Evolutionary conservation across 2,113 vertebrate species (phyloP).

Genomic region (Thalassoma bifasciatum): DNA sequence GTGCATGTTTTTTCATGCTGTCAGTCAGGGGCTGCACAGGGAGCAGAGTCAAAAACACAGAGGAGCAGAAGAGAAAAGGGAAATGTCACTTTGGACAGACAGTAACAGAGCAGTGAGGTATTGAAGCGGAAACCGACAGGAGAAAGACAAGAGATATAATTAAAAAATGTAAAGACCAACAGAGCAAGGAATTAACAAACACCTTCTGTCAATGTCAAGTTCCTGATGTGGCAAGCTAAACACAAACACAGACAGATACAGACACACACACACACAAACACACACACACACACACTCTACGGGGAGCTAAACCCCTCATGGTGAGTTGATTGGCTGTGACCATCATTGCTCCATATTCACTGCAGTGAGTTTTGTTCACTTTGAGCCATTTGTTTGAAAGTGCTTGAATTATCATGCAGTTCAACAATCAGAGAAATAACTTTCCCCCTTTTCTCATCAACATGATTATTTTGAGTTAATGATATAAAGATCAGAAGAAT

Average conservation of each 20-base stretch:
- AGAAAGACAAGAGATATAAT: constrained; percentile 17
- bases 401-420: background rate
- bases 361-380: background rate
- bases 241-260: too few relatives aligned
- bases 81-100: constrained; percentile 22
- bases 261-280: too few relatives aligned
- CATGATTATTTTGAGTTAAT: too few relatives aligned
- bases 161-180: constrained; percentile 35
- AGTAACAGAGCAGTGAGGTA: constrained; percentile 27
- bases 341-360: constrained; percentile 4
- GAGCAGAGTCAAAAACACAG: background rate
- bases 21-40: background rate
- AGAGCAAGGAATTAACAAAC: constrained; percentile 57
- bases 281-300: constrained; percentile 6
- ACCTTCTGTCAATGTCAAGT: constrained; percentile 31
- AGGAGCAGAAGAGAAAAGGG: background rate
- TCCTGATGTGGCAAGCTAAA: background rate
- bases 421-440: background rate
- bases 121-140: constrained; percentile 3
- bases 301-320: constrained; percentile 23
- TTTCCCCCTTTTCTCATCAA: too few relatives aligned
- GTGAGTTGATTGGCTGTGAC: constrained; percentile 21
- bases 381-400: constrained; percentile 4
- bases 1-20: background rate
- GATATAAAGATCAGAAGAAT: too few relatives aligned